Evolutionary conservation across 2,888 invertebrate genomes (phyloP).

Genomic region (Heliothis peltigera): DNA sequence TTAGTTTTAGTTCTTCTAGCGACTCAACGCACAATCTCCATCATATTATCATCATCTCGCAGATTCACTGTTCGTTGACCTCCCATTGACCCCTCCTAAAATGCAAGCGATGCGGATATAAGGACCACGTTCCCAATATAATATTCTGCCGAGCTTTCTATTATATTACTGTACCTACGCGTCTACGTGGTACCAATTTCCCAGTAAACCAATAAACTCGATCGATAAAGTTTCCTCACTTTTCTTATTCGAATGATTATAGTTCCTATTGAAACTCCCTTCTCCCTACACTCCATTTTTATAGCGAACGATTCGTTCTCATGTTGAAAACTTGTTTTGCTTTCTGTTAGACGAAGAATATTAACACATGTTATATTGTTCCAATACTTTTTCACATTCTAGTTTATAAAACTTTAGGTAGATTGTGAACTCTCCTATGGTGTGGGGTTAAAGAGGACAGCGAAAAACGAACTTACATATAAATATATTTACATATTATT

Average conservation of each 20-base stretch:
- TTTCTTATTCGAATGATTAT: conserved; percentile 38
- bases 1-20: neutral
- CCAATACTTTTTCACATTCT: conserved; percentile 26
- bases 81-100: conserved; percentile 9
- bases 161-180: conserved; percentile 20
- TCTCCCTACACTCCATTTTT: conserved; percentile 26
- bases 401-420: conserved; percentile 17
- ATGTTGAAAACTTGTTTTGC: conserved; percentile 29
- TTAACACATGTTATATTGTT: conserved; percentile 25
- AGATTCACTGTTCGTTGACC: neutral
- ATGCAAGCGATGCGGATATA: conserved; percentile 24
- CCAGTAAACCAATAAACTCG: conserved; percentile 45
- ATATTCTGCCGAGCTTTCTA: conserved; percentile 33
- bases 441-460: neutral
- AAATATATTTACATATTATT: no score
- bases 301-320: conserved; percentile 28
- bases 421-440: conserved; percentile 3
- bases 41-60: conserved; percentile 1
- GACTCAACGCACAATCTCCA: neutral
- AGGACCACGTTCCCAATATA: conserved; percentile 38
- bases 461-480: no score
- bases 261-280: conserved; percentile 24
- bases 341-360: conserved; percentile 29
- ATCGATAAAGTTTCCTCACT: conserved; percentile 45
- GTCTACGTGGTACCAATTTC: conserved; percentile 14